Evolutionary conservation across 1,140 invertebrate genomes (phyloP).

Genomic region (Antheraea mylitta): DNA sequence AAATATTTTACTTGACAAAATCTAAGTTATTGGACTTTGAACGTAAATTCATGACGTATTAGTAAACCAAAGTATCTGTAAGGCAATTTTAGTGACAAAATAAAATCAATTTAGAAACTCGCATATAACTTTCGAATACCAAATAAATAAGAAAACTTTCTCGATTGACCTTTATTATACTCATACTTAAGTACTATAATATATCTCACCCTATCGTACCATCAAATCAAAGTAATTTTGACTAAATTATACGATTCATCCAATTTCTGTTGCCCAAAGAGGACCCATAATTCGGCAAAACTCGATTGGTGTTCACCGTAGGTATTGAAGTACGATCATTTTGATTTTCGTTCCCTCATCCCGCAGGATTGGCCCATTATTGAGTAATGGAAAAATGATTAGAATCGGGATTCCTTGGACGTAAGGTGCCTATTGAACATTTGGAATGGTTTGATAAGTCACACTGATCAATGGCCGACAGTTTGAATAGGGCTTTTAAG

Average conservation of each 20-base stretch:
- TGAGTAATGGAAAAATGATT: conserved; percentile 4
- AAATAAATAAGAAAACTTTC: conserved; percentile 1
- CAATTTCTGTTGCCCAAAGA: not conserved
- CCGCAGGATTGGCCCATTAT: not conserved
- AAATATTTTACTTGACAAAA: too few species aligned
- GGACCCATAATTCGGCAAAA: not conserved
- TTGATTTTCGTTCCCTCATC: not conserved
- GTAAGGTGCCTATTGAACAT: not conserved
- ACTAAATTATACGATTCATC: conserved; percentile 3
- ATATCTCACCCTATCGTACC: not conserved
- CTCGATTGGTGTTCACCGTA: not conserved
- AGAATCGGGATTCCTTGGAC: not conserved
- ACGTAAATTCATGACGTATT: too few species aligned
- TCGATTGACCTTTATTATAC: not conserved
- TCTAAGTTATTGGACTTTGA: too few species aligned
- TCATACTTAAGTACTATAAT: not conserved
- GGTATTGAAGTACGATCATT: not conserved
- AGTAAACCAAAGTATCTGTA: too few species aligned
- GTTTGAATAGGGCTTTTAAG: not conserved
- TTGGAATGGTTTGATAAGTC: not conserved
- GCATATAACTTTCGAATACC: not conserved
- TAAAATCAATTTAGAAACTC: too few species aligned
- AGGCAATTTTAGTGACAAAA: too few species aligned
- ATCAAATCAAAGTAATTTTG: not conserved
- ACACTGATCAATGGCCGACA: not conserved